Evolutionary conservation across 1,140 invertebrate species (phyloP), one percentile per base, ranked within the genome.

Genomic region (Microplitis demolitor): DNA sequence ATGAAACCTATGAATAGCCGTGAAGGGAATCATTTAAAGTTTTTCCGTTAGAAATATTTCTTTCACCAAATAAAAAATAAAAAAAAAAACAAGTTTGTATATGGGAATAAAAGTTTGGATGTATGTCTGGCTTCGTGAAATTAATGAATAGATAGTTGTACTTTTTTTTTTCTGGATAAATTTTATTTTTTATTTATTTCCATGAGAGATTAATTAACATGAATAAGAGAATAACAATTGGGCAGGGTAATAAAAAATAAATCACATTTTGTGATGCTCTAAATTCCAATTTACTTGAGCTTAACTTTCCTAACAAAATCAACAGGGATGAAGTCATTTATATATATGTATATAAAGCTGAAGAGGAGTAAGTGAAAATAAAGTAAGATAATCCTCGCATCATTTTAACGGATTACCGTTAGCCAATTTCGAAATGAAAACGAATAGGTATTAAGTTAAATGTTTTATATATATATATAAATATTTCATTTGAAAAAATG

Each of bases 381-480:
- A 67, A 67, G 66, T 50, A 67, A 64, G 66, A 53, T 67, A 67
- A 67, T 67, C 66, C 33, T 54, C 14, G 66, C 50, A 67, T 67
- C 66, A 67, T 67, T 67, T 54, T 67, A 67, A 67, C 66, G 66
- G 66, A 67, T 67, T 67, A 67, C 66, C 31, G 31, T 24, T 14
- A 14, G 16, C 66, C 66, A 67, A 67, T 67, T 67, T 54, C 8
- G 53, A 67, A 51, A 67, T 67, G 50, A 67, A 67, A 9, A n/a
- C 62, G n/a, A 39, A 64, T 37, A 9, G 39, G 39, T 45, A 45
- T 45, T 45, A 45, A 45, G 39, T 45, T 11, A 45, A 45, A 45
- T 45, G 39, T 45, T 45, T 45, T 45, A 6, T 24, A 56, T 56
- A 13, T 8, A 54, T 11, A 24, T n/a, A 13, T 56, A 56, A 16